Percentiles rank a stretch among this genome's conserved stretches.
phyloP scores from a whole-genome alignment of 2,888 invertebrate species.

The Tetragonisca angustula region DNA sequence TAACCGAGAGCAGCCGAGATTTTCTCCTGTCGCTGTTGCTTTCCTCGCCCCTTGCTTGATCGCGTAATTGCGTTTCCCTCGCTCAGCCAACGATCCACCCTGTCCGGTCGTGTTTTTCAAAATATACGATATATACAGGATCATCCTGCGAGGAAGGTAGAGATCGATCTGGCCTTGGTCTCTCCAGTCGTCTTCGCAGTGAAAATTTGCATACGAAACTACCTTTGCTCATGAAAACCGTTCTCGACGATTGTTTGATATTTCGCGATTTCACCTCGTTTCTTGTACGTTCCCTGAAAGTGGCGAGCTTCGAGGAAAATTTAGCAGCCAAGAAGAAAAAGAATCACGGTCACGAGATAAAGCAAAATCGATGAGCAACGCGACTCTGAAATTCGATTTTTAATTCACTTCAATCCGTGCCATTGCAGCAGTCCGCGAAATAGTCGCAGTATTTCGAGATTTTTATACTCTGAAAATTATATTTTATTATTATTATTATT shows the following conservation, averaged over 20 bases:
- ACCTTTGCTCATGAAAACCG: too few relatives aligned
- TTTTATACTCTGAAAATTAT: not conserved
- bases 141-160: not conserved
- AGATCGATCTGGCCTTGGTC: not conserved
- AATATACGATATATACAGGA: not conserved
- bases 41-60: conserved; percentile 12
- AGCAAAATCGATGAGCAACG: too few relatives aligned
- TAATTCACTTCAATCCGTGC: too few relatives aligned
- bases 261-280: not conserved
- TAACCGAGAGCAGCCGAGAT: conserved; percentile 39
- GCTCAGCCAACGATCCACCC: not conserved
- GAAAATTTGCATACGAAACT: too few relatives aligned
- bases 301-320: not conserved
- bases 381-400: too few relatives aligned
- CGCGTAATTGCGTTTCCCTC: conserved; percentile 37
- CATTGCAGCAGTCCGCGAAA: too few relatives aligned
- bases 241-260: not conserved
- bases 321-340: too few relatives aligned
- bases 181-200: too few relatives aligned
- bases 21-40: conserved; percentile 48
- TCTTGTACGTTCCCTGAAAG: not conserved
- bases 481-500: not conserved
- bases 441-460: not conserved
- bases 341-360: not conserved
- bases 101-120: not conserved